These are phyloP conservation scores for Megaptera novaeangliae DNA, from an alignment of 2,113 vertebrate species.

Conservation along the genomic window DNA sequence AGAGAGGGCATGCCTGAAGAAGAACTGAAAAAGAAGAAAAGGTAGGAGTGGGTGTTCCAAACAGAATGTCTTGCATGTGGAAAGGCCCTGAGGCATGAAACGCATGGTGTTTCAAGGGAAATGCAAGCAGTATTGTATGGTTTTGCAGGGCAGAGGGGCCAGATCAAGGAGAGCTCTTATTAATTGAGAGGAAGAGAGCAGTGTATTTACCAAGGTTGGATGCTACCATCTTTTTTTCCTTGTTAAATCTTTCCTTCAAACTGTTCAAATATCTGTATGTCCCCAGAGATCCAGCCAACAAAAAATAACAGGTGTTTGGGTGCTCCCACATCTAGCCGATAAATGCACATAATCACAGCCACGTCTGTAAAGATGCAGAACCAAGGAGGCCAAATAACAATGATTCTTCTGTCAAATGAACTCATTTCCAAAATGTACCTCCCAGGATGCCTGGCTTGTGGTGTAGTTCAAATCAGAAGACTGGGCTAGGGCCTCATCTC, in stretches of 20 bases:
- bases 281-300: neutral
- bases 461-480: neutral
- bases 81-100: neutral
- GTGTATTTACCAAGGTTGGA: neutral
- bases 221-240: neutral
- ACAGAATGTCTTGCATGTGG: neutral
- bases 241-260: constrained; percentile 1
- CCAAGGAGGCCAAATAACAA: neutral
- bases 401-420: neutral
- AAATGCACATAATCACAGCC: neutral
- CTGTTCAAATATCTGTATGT: neutral
- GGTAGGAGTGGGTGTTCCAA: neutral
- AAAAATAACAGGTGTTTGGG: neutral
- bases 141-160: neutral
- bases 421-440: neutral
- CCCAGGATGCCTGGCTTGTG: neutral
- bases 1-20: neutral
- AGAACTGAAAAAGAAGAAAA: neutral
- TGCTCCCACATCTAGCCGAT: neutral
- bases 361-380: neutral
- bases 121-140: neutral
- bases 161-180: neutral
- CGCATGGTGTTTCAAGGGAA: neutral
- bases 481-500: neutral
- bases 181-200: neutral